Evolutionary conservation across 1,140 invertebrate genomes (phyloP).

Genomic region (Brachionus sp.): DNA sequence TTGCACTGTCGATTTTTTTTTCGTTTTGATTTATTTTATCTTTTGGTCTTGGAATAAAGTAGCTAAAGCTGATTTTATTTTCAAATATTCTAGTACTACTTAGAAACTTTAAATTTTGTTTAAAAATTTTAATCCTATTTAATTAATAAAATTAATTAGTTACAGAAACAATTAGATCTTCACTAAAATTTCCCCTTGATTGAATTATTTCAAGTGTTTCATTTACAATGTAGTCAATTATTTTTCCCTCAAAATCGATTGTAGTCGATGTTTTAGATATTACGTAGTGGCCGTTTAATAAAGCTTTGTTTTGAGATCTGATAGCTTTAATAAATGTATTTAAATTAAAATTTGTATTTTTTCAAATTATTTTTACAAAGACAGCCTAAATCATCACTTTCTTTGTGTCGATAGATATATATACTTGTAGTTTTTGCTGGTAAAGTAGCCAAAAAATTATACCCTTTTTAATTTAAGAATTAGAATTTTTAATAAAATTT

Average conservation of each 20-base stretch:
- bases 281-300: constrained; percentile 35
- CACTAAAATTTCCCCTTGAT: constrained; percentile 28
- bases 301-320: background rate
- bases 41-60: background rate
- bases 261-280: constrained; percentile 32
- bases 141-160: background rate
- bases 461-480: background rate
- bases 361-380: background rate
- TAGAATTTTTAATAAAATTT: no score
- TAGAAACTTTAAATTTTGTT: constrained; percentile 1
- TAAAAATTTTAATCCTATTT: background rate
- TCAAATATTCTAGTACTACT: background rate
- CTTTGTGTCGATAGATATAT: background rate
- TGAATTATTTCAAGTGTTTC: constrained; percentile 40
- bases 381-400: constrained; percentile 28
- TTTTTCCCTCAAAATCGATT: constrained; percentile 16
- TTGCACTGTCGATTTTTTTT: background rate
- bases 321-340: background rate
- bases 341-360: background rate
- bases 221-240: constrained; percentile 45
- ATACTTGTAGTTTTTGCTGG: constrained; percentile 24
- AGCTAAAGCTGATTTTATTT: background rate
- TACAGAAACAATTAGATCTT: constrained; percentile 32
- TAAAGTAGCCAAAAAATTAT: background rate
- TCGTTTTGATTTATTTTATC: background rate